Conservation (phyloP, 1,140 invertebrate genomes). For the Cydia pomonella region DNA sequence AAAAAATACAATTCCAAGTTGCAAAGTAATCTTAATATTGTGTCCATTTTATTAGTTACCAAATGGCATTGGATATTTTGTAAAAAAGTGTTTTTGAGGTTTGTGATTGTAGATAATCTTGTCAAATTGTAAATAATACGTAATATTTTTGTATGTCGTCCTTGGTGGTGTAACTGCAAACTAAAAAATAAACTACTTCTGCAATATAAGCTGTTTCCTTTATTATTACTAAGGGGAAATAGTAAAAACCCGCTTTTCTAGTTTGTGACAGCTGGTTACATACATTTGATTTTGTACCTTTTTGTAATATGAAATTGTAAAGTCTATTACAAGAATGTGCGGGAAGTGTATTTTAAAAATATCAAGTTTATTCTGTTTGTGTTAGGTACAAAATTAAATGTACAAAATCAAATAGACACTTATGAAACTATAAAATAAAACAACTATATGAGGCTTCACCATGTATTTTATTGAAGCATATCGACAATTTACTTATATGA, state of each 20-base stretch:
- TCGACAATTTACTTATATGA: not conserved
- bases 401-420: not conserved
- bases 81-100: not conserved
- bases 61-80: not conserved
- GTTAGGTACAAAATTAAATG: too few species aligned
- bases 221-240: not conserved
- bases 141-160: conserved; percentile 30
- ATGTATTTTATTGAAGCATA: conserved; percentile 8
- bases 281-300: too few species aligned
- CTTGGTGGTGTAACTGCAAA: conserved; percentile 27
- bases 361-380: too few species aligned
- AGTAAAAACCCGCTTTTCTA: too few species aligned
- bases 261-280: too few species aligned
- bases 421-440: not conserved
- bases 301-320: too few species aligned
- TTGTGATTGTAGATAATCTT: not conserved
- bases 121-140: conserved; percentile 19
- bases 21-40: too few species aligned
- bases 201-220: conserved; percentile 16
- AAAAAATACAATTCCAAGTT: too few species aligned
- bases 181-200: conserved; percentile 29
- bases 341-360: too few species aligned
- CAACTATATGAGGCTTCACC: not conserved
- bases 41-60: not conserved
- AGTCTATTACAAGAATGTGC: too few species aligned